These are phyloP conservation scores for Hyles vespertilio DNA, from an alignment of 1,140 invertebrate genomes.

Conservation along the genomic window DNA sequence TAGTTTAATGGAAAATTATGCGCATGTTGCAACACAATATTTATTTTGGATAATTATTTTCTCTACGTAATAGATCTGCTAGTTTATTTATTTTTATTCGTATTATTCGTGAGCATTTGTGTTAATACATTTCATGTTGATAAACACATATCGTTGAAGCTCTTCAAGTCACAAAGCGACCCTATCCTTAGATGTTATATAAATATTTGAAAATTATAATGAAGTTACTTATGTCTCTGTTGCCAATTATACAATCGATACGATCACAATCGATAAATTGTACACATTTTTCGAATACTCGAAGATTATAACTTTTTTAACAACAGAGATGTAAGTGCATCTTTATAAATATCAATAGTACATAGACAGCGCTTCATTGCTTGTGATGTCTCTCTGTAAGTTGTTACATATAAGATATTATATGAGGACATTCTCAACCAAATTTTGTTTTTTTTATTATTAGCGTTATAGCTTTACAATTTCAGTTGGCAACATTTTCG, in stretches of 20 bases:
- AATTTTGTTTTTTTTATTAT: constrained; percentile 46
- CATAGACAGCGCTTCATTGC: constrained; percentile 21
- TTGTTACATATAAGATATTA: constrained; percentile 61
- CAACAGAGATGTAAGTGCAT: too few relatives aligned
- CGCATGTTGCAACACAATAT: constrained; percentile 29
- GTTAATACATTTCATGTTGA: background rate
- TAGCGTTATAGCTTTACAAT: background rate
- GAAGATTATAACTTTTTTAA: too few relatives aligned
- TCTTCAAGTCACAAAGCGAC: constrained; percentile 35
- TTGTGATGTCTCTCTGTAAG: constrained; percentile 55
- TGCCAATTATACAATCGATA: background rate
- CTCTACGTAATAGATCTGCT: constrained; percentile 58
- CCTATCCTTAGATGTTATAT: constrained; percentile 8
- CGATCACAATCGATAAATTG: too few relatives aligned
- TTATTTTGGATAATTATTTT: constrained; percentile 18
- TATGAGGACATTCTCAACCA: constrained; percentile 60
- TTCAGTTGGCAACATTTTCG: constrained; percentile 1
- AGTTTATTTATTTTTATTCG: constrained; percentile 47
- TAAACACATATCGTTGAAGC: constrained; percentile 13
- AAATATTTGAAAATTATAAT: background rate
- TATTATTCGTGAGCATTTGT: too few relatives aligned
- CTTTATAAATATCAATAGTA: too few relatives aligned
- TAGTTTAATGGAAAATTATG: too few relatives aligned
- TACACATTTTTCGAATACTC: too few relatives aligned
- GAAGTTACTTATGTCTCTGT: background rate